Conservation (phyloP, 2,113 vertebrate genomes). For the Sula dactylatra region DNA sequence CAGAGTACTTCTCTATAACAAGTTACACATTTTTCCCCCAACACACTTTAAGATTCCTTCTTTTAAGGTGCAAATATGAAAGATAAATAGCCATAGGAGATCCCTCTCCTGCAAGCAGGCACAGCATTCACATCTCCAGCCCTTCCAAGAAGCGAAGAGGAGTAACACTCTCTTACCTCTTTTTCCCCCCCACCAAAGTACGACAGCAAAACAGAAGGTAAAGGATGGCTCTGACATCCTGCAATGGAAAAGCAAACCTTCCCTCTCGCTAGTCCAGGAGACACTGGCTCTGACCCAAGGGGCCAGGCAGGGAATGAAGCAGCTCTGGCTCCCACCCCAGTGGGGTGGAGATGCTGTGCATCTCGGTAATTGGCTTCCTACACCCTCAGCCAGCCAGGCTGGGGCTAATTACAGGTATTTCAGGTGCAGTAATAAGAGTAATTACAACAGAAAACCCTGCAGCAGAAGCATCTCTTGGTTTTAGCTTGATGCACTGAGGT, state of each 20-base stretch:
- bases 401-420: not conserved
- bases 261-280: not conserved
- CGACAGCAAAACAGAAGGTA: rapidly evolving
- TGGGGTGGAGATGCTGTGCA: not conserved
- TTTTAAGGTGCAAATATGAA: not conserved
- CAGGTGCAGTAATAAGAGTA: not conserved
- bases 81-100: not conserved
- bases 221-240: rapidly evolving
- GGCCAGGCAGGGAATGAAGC: not conserved
- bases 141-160: not conserved
- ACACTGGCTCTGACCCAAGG: rapidly evolving
- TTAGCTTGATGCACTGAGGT: not conserved
- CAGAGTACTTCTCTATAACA: not conserved
- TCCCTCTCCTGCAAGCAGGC: no score
- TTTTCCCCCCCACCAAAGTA: no score
- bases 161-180: not conserved
- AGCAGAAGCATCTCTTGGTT: not conserved
- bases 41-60: not conserved
- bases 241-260: not conserved
- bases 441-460: not conserved
- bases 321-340: rapidly evolving
- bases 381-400: not conserved
- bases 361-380: not conserved
- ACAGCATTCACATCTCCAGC: rapidly evolving
- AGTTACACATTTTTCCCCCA: rapidly evolving